Evolutionary conservation across 2,888 invertebrate genomes (phyloP).

Genomic region (Cryptus viduatorius): DNA sequence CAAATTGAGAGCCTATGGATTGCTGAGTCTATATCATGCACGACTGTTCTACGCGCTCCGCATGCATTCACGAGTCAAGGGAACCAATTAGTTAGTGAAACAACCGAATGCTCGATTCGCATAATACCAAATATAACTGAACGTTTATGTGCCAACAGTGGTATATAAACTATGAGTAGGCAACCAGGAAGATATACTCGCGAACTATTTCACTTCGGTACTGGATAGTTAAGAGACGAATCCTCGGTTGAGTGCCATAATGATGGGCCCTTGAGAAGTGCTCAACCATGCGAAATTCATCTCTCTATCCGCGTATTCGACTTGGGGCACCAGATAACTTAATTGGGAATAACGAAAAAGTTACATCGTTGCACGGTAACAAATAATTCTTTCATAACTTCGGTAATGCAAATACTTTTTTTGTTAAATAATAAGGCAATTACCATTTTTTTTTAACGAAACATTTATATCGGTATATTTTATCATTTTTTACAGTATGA

Average conservation of each 20-base stretch:
- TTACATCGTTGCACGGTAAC: conserved; percentile 2
- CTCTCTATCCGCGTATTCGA: not conserved
- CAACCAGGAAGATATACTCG: conserved; percentile 3
- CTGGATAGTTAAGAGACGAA: conserved; percentile 1
- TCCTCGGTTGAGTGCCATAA: not conserved
- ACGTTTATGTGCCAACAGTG: not conserved
- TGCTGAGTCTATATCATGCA: not conserved
- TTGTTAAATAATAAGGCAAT: no score
- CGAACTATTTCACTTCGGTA: conserved; percentile 6
- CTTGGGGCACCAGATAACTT: not conserved
- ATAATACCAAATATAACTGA: not conserved
- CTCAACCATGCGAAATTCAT: not conserved
- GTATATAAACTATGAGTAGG: not conserved
- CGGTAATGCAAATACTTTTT: no score
- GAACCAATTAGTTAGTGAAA: not conserved
- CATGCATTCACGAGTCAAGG: not conserved
- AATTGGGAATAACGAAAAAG: conserved; percentile 25
- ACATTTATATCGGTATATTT: no score
- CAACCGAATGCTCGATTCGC: not conserved
- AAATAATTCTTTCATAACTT: no score
- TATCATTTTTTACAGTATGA: no score
- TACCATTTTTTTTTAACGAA: no score
- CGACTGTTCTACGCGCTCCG: not conserved
- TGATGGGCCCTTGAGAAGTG: not conserved
- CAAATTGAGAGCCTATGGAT: not conserved